phyloP scores from a whole-genome alignment of 2,113 vertebrate species.

The Tetraodon nigroviridis region DNA sequence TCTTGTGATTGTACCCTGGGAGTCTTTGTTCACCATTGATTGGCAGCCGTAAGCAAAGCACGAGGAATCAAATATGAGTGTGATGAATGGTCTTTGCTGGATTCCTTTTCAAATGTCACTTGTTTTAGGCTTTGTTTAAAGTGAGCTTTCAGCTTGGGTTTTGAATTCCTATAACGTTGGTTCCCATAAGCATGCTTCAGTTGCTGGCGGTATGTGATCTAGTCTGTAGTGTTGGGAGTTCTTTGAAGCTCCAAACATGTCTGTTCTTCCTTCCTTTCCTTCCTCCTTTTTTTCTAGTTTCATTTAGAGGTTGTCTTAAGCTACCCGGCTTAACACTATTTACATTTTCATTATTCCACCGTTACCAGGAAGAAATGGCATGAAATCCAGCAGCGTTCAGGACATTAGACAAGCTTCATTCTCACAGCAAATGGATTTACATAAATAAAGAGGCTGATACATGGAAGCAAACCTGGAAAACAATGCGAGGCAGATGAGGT shows the following conservation, averaged over 20 bases:
- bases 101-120: conserved; percentile 31
- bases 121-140: conserved; percentile 30
- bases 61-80: conserved; percentile 9
- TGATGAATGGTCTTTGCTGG: conserved; percentile 36
- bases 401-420: conserved; percentile 75
- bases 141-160: conserved; percentile 27
- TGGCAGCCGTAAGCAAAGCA: conserved; percentile 20
- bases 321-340: conserved; percentile 72
- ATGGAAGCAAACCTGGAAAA: conserved; percentile 32
- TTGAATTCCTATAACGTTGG: conserved; percentile 39
- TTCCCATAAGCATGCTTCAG: conserved; percentile 44
- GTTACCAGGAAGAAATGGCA: conserved; percentile 69
- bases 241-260: conserved; percentile 52
- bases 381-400: conserved; percentile 71
- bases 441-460: conserved; percentile 71
- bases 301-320: conserved; percentile 73
- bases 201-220: conserved; percentile 40
- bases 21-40: conserved; percentile 23
- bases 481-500: conserved; percentile 31
- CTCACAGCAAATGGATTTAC: conserved; percentile 72
- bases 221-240: conserved; percentile 26
- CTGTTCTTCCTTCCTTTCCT: conserved; percentile 10
- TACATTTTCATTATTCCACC: conserved; percentile 75
- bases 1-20: conserved; percentile 14
- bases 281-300: conserved; percentile 45